Percentiles rank a stretch among this genome's conserved stretches.
Conservation (phyloP, 2,797 vertebrate species). For the Sebastes glaucus region DNA sequence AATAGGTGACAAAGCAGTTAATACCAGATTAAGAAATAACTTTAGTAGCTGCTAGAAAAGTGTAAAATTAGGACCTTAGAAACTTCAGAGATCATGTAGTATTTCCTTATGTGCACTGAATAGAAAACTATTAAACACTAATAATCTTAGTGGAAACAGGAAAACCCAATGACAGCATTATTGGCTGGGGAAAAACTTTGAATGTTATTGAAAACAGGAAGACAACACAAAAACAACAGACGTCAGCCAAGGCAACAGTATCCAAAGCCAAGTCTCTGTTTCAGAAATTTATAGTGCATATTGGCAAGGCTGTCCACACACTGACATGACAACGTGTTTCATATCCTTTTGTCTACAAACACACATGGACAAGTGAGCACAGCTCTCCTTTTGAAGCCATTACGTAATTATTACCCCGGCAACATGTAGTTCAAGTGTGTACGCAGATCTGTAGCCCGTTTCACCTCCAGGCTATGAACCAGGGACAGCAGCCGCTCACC, state of each 20-base stretch:
- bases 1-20: background rate
- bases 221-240: conserved; percentile 39
- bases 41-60: background rate
- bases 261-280: conserved; percentile 27
- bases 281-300: conserved; percentile 19
- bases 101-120: background rate
- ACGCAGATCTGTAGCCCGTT: background rate
- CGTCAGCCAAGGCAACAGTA: conserved; percentile 26
- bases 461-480: conserved; percentile 50
- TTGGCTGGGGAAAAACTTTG: background rate
- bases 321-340: conserved; percentile 46
- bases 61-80: background rate
- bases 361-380: conserved; percentile 20
- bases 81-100: background rate
- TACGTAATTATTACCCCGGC: conserved; percentile 10
- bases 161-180: conserved; percentile 28
- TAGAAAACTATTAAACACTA: background rate
- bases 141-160: background rate
- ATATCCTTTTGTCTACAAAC: conserved; percentile 32
- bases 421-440: conserved; percentile 8
- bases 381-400: conserved; percentile 31
- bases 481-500: conserved; percentile 18
- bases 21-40: conserved; percentile 10
- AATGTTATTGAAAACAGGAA: conserved; percentile 46
- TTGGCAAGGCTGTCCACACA: conserved; percentile 23